phyloP scores from a whole-genome alignment of 2,797 vertebrate genomes.

The Gambelia wislizenii region DNA sequence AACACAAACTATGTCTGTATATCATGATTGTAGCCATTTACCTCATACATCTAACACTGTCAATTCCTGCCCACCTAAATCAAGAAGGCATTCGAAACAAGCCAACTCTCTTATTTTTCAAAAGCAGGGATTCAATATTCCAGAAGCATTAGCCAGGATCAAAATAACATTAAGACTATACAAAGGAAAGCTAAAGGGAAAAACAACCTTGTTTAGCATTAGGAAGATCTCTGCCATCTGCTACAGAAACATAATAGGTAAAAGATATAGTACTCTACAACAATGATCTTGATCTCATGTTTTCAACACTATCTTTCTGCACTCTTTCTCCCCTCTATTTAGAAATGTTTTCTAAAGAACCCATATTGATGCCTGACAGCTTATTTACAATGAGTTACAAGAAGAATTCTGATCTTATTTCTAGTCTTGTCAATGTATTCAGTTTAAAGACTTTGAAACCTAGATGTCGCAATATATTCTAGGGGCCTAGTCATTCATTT shows the following conservation, averaged over 20 bases:
- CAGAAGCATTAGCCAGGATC: constrained; percentile 26
- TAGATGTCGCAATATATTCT: constrained; percentile 33
- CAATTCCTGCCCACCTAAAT: constrained; percentile 15
- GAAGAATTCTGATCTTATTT: constrained; percentile 57
- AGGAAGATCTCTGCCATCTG: constrained; percentile 38
- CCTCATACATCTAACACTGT: constrained; percentile 5
- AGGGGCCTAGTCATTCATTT: constrained; percentile 46
- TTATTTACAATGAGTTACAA: constrained; percentile 60
- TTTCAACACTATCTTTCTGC: constrained; percentile 55
- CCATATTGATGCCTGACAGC: constrained; percentile 44
- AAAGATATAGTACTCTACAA: constrained; percentile 12
- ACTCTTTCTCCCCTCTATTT: constrained; percentile 55
- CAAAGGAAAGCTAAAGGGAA: constrained; percentile 28
- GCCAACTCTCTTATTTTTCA: constrained; percentile 51
- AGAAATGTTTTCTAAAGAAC: constrained; percentile 63
- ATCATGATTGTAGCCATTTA: not conserved
- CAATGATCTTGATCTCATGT: constrained; percentile 25
- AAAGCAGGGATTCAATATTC: not conserved
- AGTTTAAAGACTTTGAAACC: constrained; percentile 50
- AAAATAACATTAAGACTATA: constrained; percentile 47
- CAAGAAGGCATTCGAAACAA: constrained; percentile 41
- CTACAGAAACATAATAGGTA: constrained; percentile 34
- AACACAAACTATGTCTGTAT: not conserved
- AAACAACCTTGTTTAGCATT: not conserved
- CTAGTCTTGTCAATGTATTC: constrained; percentile 53